phyloP scores from a whole-genome alignment of 2,113 vertebrate species.

The Cariama cristata region DNA sequence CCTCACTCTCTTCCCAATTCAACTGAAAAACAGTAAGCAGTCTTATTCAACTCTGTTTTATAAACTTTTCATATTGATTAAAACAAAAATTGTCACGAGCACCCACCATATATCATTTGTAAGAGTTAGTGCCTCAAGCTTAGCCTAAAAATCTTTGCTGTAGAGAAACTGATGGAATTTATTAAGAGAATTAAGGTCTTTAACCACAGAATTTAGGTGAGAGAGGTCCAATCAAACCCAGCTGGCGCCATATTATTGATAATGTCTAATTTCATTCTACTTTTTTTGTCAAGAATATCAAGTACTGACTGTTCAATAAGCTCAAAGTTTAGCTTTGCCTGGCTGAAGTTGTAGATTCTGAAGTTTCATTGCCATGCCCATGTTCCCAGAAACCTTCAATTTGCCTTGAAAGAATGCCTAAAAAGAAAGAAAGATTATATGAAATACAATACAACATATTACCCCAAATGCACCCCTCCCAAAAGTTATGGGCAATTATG shows the following conservation, averaged over 20 bases:
- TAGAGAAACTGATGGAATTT: constrained; percentile 33
- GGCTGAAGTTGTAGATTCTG: constrained; percentile 88
- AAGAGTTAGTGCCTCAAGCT: constrained; percentile 57
- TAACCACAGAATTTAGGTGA: constrained; percentile 45
- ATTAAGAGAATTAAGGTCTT: constrained; percentile 37
- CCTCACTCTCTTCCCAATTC: background rate
- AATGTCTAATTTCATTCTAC: constrained; percentile 50
- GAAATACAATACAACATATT: background rate
- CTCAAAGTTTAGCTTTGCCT: constrained; percentile 91
- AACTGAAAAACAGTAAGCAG: background rate
- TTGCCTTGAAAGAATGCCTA: constrained; percentile 95
- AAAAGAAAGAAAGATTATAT: constrained; percentile 18
- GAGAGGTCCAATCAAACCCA: constrained; percentile 31
- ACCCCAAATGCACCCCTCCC: background rate
- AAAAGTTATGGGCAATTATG: background rate
- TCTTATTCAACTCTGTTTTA: background rate
- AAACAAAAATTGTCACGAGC: background rate
- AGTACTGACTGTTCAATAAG: constrained; percentile 34
- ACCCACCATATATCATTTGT: constrained; percentile 12
- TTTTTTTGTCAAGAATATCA: constrained; percentile 16
- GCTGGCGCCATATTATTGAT: constrained; percentile 1
- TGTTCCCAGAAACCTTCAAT: constrained; percentile 92
- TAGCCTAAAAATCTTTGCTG: constrained; percentile 43
- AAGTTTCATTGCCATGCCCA: constrained; percentile 95
- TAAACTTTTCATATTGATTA: constrained; percentile 28